These are phyloP conservation scores for Ophioderma brevispina DNA, from an alignment of 35 echinoderm and acorn worm genomes.

Conservation along the genomic window DNA sequence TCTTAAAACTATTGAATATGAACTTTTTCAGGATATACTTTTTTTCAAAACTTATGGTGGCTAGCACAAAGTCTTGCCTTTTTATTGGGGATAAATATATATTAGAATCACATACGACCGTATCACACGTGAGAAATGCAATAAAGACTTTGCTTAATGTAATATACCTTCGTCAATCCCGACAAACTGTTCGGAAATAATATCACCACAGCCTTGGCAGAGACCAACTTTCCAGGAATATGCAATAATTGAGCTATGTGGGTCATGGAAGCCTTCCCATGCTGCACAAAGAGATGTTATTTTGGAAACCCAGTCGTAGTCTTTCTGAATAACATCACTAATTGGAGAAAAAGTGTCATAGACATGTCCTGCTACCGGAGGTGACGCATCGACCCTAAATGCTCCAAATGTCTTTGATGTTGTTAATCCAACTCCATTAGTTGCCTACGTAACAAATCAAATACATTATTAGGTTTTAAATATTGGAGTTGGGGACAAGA, in stretches of 20 bases:
- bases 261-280: slow-evolving; percentile 58
- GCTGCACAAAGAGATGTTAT: neutral
- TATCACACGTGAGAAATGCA: no score
- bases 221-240: slow-evolving; percentile 25
- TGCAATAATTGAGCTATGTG: slow-evolving; percentile 20
- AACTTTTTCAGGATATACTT: no score
- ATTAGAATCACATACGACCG: no score
- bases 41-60: no score
- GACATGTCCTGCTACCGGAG: slow-evolving; percentile 25
- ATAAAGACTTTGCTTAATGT: no score
- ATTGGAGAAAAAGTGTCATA: slow-evolving; percentile 12
- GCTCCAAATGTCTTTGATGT: slow-evolving; percentile 16
- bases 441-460: neutral
- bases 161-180: no score
- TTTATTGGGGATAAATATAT: no score
- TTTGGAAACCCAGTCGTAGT: slow-evolving; percentile 10
- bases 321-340: neutral
- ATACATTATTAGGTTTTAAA: no score
- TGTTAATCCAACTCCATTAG: slow-evolving; percentile 15
- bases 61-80: no score
- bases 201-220: slow-evolving; percentile 24
- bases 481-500: no score
- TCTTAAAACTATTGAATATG: no score
- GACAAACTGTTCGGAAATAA: slow-evolving; percentile 22
- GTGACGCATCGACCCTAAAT: slow-evolving; percentile 11